Evolutionary conservation across 2,797 vertebrate species (phyloP).

Genomic region (Enteromius fasciolatus): DNA sequence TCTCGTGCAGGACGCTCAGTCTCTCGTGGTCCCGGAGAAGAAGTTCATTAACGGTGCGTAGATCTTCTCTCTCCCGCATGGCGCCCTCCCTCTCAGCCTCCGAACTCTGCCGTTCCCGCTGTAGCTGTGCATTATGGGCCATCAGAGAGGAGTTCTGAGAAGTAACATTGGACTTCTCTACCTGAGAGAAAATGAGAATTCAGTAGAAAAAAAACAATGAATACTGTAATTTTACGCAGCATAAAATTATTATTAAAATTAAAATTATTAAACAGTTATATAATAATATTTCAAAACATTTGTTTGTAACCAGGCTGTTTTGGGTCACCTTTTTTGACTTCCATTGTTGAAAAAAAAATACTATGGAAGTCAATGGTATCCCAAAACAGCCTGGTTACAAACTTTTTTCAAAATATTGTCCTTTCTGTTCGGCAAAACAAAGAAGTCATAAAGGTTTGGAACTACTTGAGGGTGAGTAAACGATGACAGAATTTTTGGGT

Average conservation of each 20-base stretch:
- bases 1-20: conserved; percentile 92
- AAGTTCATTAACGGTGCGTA: conserved; percentile 87
- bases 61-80: conserved; percentile 89
- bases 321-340: too few relatives aligned
- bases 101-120: conserved; percentile 88
- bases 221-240: too few relatives aligned
- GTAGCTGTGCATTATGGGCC: conserved; percentile 93
- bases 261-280: not conserved
- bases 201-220: not conserved
- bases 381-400: too few relatives aligned
- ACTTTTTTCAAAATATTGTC: too few relatives aligned
- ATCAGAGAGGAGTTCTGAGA: conserved; percentile 91
- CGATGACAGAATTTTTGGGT: too few relatives aligned
- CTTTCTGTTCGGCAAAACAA: too few relatives aligned
- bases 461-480: too few relatives aligned
- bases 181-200: conserved; percentile 70
- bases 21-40: conserved; percentile 95
- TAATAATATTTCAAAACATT: not conserved
- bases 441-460: too few relatives aligned
- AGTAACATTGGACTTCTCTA: conserved; percentile 93
- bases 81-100: conserved; percentile 89
- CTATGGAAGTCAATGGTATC: too few relatives aligned
- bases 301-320: too few relatives aligned
- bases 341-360: too few relatives aligned
- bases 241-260: too few relatives aligned